These are phyloP conservation scores for Rhagologus leucostigma DNA, from an alignment of 2,113 vertebrate genomes.

Conservation along the genomic window DNA sequence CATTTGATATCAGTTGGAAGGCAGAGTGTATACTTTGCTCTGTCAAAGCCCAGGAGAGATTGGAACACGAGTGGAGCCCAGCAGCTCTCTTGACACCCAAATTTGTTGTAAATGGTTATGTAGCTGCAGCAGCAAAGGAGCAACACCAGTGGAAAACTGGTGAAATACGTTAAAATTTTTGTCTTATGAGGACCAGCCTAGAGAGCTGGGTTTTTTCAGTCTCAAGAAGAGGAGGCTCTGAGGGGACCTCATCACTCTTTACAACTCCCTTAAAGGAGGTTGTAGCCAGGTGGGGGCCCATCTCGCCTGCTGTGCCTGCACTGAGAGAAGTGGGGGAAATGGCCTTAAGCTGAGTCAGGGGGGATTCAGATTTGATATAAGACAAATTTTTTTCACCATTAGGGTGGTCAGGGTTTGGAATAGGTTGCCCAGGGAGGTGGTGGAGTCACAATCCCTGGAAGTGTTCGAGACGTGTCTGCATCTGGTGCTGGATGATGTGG, in stretches of 20 bases:
- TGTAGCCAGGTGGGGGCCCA: rapidly evolving
- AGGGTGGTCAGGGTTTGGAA: background rate
- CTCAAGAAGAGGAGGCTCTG: background rate
- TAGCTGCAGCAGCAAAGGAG: background rate
- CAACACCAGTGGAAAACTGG: background rate
- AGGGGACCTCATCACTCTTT: background rate
- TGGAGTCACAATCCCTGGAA: background rate
- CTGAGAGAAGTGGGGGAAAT: background rate
- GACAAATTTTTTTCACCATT: background rate
- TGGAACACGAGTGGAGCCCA: background rate
- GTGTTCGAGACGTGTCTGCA: background rate
- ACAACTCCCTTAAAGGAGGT: background rate
- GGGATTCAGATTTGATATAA: background rate
- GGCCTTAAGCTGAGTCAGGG: background rate
- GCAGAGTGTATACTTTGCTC: background rate
- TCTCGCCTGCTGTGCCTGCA: background rate
- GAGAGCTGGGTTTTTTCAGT: background rate
- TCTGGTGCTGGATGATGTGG: background rate
- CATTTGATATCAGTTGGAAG: background rate
- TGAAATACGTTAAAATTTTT: background rate
- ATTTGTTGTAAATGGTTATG: background rate
- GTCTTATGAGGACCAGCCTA: background rate
- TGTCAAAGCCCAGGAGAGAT: background rate
- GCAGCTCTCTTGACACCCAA: background rate
- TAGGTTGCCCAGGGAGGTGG: background rate